Base-by-base conservation (phyloP, 1,140 invertebrate genomes). In the Apis cerana region DNA sequence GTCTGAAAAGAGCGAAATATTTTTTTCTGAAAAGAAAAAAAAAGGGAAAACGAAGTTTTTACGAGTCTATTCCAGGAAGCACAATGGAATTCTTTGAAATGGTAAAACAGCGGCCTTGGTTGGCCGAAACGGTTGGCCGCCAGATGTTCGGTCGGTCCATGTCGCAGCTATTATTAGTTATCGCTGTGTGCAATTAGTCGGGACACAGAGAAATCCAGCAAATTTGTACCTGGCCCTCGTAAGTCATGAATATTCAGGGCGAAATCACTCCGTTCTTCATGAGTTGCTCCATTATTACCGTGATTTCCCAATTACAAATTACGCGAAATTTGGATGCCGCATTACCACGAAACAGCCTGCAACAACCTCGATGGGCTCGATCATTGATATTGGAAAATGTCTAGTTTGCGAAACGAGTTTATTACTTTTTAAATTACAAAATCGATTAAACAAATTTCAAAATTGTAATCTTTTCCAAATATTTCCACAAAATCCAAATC, bases 111-210 rank as follows among this genome's bases (percentile, higher is more conserved):
- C 19, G 58, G 68, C 56, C 67, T 80, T 67, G 75, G 33, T 50
- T 43, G 56, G 50, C 17, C n/a, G 19, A 59, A 79, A 79, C 76
- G 67, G 19, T 80, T 80, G 77, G 77, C 21, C 67, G 68, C 77
- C 77, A 80, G 77, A 80, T 80, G 77, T 80, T 80, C 8, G 54
- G 7, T 2, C 2, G 19, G 43, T 12, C 48, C 23, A 23, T 17
- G 77, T 33, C 68, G 19, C 56, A 17, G 77, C 68, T 80, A 80
- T 72, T 80, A 80, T 80, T 79, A 79, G 77, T 71, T 72, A 64
- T 64, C 48, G 21, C 65, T 10, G 48, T n/a, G 68, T 27, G 23
- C 67, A 80, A 80, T 80, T 80, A 69, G 77, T 23, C 56, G 19
- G 21, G 69, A 64, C 58, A 61, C 68, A 43, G 48, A 59, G 77